Base-by-base conservation (phyloP, 2,113 vertebrate genomes). In the Mionectes macconnelli region DNA sequence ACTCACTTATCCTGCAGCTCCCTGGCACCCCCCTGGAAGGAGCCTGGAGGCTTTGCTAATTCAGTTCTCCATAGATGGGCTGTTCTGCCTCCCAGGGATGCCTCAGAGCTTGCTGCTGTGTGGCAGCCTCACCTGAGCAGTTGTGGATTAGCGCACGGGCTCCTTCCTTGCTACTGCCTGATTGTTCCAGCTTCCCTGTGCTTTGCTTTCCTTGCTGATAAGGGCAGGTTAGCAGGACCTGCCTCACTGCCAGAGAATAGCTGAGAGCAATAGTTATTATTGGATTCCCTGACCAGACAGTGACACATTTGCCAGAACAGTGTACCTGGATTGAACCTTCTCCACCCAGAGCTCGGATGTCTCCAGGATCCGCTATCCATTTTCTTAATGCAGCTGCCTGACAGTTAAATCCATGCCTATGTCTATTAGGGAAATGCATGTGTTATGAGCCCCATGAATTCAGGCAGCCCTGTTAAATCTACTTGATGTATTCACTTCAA, bases 391-490 rank as follows among this genome's bases (percentile, higher is more conserved):
- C 87, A 83, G 42, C 72, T 30, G 50, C 68, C 56, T 92, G 96
- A 78, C 94, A 86, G 47, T 52, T 75, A 93, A 96, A 96, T 90
- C 94, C 90, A 70, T 67, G 85, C 72, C 77, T 5, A 1, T 74
- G 92, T 75, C 93, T 63, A 40, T 93, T 91, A 94, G 90, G 92
- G 90, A 93, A 96, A 94, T 40, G 94, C 93, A 90, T 90, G 92
- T 70, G 47, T 55, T 86, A 72, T 18, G 68, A 95, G 79, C 91
- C 63, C 60, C 64, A 15, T 37, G 55, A 92, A 63, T 63, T 39
- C 92, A 59, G 90, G 85, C 87, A 95, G 75, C 59, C 24, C 84
- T 39, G 90, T 31, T 55, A 70, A 70, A 96, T 88, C 90, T n/a
- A 2, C 35, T 37, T 92, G 92, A 96, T 93, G 79, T 23, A 92